These are phyloP conservation scores for Drosophila littoralis DNA, from an alignment of 1,140 invertebrate species.

Conservation along the genomic window DNA sequence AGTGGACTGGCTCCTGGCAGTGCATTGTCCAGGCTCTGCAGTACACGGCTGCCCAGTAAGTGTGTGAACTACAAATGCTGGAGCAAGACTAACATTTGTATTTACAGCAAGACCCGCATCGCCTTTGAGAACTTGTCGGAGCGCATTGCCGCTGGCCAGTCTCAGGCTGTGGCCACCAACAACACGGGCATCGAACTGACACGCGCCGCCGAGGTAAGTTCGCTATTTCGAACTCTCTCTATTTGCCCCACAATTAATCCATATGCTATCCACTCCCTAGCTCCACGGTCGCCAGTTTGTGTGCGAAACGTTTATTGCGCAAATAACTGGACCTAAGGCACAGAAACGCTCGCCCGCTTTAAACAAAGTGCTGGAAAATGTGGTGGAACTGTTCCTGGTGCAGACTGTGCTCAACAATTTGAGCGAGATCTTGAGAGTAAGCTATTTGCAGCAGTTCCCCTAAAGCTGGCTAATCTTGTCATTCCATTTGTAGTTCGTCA, in stretches of 20 bases:
- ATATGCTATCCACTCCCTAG: constrained; percentile 28
- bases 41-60: constrained; percentile 89
- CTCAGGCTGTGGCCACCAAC: constrained; percentile 93
- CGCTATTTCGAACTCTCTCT: neutral
- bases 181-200: constrained; percentile 91
- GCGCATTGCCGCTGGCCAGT: constrained; percentile 87
- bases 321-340: constrained; percentile 84
- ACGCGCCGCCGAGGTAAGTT: constrained; percentile 88
- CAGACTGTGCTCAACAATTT: constrained; percentile 89
- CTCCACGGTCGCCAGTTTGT: constrained; percentile 91
- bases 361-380: constrained; percentile 87
- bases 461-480: neutral
- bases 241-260: neutral
- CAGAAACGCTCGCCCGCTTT: constrained; percentile 84
- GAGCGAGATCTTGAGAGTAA: constrained; percentile 92
- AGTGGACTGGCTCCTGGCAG: constrained; percentile 87
- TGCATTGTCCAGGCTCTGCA: constrained; percentile 89
- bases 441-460: constrained; percentile 9
- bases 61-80: neutral
- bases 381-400: constrained; percentile 92
- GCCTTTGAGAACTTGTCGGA: constrained; percentile 89
- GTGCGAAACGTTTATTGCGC: constrained; percentile 87
- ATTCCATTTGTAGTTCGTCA: constrained; percentile 86
- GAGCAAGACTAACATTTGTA: neutral
- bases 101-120: constrained; percentile 89